A percentile compares a stretch with the other conserved stretches of the same genome.
phyloP scores from a whole-genome alignment of 2,113 vertebrate species.

The Dipodomys merriami region DNA sequence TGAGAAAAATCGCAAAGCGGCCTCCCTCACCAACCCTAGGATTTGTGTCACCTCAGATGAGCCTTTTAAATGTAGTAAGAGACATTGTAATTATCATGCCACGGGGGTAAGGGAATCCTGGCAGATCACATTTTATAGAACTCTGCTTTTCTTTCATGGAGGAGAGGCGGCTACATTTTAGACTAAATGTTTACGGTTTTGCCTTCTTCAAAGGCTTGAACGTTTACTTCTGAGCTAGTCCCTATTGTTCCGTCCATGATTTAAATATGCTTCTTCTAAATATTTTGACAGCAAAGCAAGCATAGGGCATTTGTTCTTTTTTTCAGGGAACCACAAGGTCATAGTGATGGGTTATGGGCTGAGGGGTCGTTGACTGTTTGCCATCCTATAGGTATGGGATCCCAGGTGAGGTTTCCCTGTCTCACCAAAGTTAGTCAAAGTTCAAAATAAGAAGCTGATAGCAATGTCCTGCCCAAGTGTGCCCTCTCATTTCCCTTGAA shows the following conservation, averaged over 20 bases:
- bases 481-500: neutral
- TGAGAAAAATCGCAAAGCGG: conserved; percentile 55
- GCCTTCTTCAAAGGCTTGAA: conserved; percentile 34
- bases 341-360: neutral
- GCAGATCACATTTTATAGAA: conserved; percentile 74
- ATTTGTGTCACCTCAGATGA: conserved; percentile 58
- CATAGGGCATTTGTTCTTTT: conserved; percentile 13
- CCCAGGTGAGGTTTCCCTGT: neutral
- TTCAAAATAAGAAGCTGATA: neutral
- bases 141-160: conserved; percentile 56
- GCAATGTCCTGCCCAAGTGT: neutral
- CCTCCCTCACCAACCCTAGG: conserved; percentile 11
- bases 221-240: conserved; percentile 62
- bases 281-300: conserved; percentile 76
- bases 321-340: neutral
- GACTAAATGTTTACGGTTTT: conserved; percentile 74
- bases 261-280: conserved; percentile 72
- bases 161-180: conserved; percentile 47
- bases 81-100: conserved; percentile 66
- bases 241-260: conserved; percentile 51
- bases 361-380: neutral
- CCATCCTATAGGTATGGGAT: neutral
- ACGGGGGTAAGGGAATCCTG: conserved; percentile 67
- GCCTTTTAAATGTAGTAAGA: conserved; percentile 66
- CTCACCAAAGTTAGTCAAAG: neutral